These are phyloP conservation scores for Drosophila bocqueti DNA, from an alignment of 1,140 invertebrate genomes.

Conservation along the genomic window DNA sequence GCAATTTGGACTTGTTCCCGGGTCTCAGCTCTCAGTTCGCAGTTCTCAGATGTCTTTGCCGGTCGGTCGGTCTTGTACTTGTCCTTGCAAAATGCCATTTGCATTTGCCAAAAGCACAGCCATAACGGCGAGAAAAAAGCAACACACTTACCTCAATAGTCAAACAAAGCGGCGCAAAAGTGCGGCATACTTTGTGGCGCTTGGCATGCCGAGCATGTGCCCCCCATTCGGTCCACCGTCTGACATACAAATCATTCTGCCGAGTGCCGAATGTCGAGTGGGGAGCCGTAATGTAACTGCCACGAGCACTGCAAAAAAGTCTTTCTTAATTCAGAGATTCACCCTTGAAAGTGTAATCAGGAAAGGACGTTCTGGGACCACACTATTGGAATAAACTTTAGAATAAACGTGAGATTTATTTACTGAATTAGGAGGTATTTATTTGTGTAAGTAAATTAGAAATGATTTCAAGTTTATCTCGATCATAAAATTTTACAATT, in stretches of 20 bases:
- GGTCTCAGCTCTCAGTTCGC: slow-evolving; percentile 2
- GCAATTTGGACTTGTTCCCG: slow-evolving; percentile 49
- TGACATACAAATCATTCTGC: slow-evolving; percentile 80
- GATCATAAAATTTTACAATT: too few relatives aligned
- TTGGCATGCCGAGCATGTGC: slow-evolving; percentile 67
- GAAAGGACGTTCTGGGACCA: too few relatives aligned
- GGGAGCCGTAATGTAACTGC: slow-evolving; percentile 54
- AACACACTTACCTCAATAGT: slow-evolving; percentile 78
- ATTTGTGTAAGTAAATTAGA: too few relatives aligned
- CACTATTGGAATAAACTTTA: too few relatives aligned
- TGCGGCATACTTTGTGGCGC: slow-evolving; percentile 73
- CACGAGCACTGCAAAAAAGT: slow-evolving; percentile 22
- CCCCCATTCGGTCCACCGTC: slow-evolving; percentile 52
- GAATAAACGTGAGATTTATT: too few relatives aligned
- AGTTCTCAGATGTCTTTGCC: slow-evolving; percentile 22
- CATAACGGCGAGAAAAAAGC: slow-evolving; percentile 60
- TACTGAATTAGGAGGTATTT: too few relatives aligned
- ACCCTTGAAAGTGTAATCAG: background rate
- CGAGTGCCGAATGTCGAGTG: slow-evolving; percentile 48
- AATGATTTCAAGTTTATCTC: too few relatives aligned
- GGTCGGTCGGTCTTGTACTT: slow-evolving; percentile 42
- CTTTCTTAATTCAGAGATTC: background rate
- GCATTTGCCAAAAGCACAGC: slow-evolving; percentile 74
- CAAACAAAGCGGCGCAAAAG: slow-evolving; percentile 71
- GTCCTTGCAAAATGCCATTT: slow-evolving; percentile 77